These are phyloP conservation scores for Cheilosia urbana DNA, from an alignment of 2,888 invertebrate genomes.

Conservation along the genomic window DNA sequence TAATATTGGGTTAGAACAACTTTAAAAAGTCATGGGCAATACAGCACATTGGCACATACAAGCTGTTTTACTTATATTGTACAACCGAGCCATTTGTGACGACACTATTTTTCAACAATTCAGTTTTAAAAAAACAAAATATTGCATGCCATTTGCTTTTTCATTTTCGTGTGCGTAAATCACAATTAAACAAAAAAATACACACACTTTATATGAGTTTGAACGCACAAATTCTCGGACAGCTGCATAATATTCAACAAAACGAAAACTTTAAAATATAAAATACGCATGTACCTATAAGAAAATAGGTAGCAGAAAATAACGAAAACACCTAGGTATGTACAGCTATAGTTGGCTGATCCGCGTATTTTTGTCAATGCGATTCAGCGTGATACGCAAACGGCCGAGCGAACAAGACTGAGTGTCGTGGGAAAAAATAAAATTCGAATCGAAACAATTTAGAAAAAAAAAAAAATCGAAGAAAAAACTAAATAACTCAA, in stretches of 20 bases:
- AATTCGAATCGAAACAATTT: constrained; percentile 53
- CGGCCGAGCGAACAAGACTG: constrained; percentile 70
- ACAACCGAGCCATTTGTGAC: not conserved
- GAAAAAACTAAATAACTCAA: constrained; percentile 39
- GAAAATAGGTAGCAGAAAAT: constrained; percentile 44
- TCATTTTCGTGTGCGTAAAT: constrained; percentile 27
- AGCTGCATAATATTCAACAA: constrained; percentile 59
- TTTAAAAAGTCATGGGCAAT: not conserved
- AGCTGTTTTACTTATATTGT: not conserved
- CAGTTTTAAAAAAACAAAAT: constrained; percentile 10
- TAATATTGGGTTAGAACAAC: not conserved
- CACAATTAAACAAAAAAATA: constrained; percentile 18
- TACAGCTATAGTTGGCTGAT: constrained; percentile 50
- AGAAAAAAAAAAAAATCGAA: constrained; percentile 38
- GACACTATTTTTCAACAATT: constrained; percentile 8
- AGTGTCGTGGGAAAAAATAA: constrained; percentile 67
- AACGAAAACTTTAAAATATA: constrained; percentile 48
- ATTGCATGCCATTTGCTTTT: constrained; percentile 10
- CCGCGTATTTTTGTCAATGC: constrained; percentile 59
- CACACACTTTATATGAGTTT: constrained; percentile 29
- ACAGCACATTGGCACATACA: constrained; percentile 9
- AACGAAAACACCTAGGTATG: constrained; percentile 42
- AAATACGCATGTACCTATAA: constrained; percentile 47
- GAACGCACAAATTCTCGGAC: constrained; percentile 57
- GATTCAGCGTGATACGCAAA: constrained; percentile 68